These are phyloP conservation scores for Patella depressa DNA, from an alignment of 2,888 invertebrate genomes.

Conservation along the genomic window DNA sequence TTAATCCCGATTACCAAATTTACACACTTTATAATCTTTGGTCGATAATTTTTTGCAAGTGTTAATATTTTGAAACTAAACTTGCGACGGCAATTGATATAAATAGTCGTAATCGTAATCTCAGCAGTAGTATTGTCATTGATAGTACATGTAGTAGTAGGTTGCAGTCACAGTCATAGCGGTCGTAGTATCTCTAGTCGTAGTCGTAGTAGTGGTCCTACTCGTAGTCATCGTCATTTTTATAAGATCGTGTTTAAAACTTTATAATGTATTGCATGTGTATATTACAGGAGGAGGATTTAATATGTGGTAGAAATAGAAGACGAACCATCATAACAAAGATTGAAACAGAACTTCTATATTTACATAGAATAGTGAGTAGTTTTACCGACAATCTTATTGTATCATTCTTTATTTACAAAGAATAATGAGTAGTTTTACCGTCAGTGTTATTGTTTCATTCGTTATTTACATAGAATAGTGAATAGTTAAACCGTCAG, in stretches of 20 bases:
- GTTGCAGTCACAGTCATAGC: background rate
- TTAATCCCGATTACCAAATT: too few relatives aligned
- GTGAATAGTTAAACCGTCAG: slow-evolving; percentile 42
- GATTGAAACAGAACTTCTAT: slow-evolving; percentile 60
- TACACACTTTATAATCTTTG: too few relatives aligned
- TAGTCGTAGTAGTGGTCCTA: background rate
- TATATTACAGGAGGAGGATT: slow-evolving; percentile 55
- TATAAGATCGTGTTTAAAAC: background rate
- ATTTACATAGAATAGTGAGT: slow-evolving; percentile 64
- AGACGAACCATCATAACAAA: slow-evolving; percentile 60
- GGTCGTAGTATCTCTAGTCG: background rate
- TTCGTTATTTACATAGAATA: slow-evolving; percentile 61
- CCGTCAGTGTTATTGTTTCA: too few relatives aligned
- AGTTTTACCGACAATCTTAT: background rate
- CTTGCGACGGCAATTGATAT: too few relatives aligned
- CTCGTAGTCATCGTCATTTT: background rate
- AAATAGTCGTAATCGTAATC: too few relatives aligned
- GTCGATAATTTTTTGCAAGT: too few relatives aligned
- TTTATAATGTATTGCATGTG: background rate
- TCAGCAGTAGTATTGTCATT: too few relatives aligned
- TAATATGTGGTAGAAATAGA: slow-evolving; percentile 59
- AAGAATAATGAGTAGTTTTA: slow-evolving; percentile 53
- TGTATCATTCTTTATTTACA: slow-evolving; percentile 55
- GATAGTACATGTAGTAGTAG: too few relatives aligned
- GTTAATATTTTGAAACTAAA: too few relatives aligned